Evolutionary conservation across 2,113 vertebrate species (phyloP).

Genomic region (Nycticryphes semicollaris): DNA sequence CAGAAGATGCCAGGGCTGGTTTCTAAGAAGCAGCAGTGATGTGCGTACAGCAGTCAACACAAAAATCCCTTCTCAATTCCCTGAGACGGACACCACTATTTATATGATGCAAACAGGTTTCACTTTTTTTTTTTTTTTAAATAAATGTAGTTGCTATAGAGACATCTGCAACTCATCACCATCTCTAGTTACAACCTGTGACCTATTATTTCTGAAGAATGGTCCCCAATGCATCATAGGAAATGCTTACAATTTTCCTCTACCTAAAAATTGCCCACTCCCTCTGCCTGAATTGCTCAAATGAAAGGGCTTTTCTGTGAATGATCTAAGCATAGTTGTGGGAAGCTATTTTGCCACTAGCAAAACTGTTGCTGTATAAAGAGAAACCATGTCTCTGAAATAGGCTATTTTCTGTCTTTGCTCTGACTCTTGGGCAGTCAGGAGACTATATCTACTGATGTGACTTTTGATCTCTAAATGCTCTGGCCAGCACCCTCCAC

Average conservation of each 20-base stretch:
- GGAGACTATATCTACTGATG: not conserved
- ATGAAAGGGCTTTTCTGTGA: not conserved
- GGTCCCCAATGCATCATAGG: not conserved
- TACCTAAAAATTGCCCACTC: not conserved
- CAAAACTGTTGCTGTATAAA: not conserved
- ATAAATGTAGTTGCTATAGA: not conserved
- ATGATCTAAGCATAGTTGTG: not conserved
- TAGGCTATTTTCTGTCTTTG: not conserved
- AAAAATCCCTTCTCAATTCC: not conserved
- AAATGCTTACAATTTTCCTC: conserved; percentile 17
- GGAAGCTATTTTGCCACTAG: not conserved
- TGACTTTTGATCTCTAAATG: not conserved
- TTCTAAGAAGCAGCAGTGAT: not conserved
- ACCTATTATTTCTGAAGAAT: conserved; percentile 8
- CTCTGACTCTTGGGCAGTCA: not conserved
- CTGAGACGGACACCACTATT: not conserved
- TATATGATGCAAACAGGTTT: not conserved
- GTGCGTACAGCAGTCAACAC: not conserved
- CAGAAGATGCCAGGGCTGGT: not conserved
- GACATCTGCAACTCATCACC: not conserved
- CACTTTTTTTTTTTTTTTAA: not conserved
- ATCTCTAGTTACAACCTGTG: not conserved
- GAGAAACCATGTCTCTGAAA: not conserved
- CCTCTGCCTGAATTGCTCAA: not conserved
- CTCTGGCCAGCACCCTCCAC: not conserved